Evolutionary conservation across 2,797 vertebrate species (phyloP).

Genomic region (Oryzias sinensis): DNA sequence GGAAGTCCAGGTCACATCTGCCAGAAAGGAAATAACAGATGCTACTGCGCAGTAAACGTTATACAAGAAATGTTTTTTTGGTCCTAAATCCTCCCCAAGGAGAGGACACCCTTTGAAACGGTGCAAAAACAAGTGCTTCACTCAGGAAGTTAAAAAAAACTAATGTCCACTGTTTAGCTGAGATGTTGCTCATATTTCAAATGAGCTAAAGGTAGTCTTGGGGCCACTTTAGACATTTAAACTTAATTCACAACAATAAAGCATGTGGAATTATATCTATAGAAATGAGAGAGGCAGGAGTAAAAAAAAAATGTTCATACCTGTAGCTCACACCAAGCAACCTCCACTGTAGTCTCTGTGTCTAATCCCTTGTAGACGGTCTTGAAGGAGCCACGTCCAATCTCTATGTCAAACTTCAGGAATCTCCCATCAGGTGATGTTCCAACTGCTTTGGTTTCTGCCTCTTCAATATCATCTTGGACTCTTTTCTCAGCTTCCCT

Average conservation of each 20-base stretch:
- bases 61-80: conserved; percentile 28
- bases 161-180: background rate
- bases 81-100: conserved; percentile 8
- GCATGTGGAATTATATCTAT: background rate
- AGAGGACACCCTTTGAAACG: background rate
- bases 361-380: conserved; percentile 97
- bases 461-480: conserved; percentile 90
- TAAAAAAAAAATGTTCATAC: conserved; percentile 69
- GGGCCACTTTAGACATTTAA: background rate
- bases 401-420: conserved; percentile 97
- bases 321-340: conserved; percentile 98
- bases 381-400: conserved; percentile 97
- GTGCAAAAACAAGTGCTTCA: background rate
- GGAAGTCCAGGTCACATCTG: conserved; percentile 28
- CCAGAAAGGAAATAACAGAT: conserved; percentile 28
- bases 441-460: conserved; percentile 95
- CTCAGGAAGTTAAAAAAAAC: background rate
- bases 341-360: conserved; percentile 97
- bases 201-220: too few species aligned
- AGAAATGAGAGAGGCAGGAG: background rate
- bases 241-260: background rate
- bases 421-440: conserved; percentile 93
- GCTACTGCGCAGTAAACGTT: conserved; percentile 26
- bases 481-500: conserved; percentile 82
- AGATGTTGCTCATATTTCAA: background rate